Percentiles rank a stretch among this genome's conserved stretches.
Conservation (phyloP, 35 echinoderm and acorn worm genomes). For the Heliocidaris tuberculata region DNA sequence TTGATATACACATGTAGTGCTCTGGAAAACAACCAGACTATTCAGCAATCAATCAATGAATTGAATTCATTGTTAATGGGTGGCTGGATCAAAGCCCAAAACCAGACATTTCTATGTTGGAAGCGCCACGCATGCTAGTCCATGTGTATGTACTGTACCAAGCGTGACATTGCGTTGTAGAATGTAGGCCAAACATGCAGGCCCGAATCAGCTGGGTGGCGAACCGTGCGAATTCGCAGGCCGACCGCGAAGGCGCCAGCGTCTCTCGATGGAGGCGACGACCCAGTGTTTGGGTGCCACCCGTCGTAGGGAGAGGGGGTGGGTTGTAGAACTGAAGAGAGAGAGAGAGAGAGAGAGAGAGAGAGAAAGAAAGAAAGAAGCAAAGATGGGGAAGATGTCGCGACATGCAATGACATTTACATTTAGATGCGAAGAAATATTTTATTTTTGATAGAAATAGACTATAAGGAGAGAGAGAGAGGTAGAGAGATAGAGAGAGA, state of each 20-base stretch:
- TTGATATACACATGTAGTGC: not conserved
- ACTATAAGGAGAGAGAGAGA: too few relatives aligned
- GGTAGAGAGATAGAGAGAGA: too few relatives aligned
- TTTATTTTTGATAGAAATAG: too few relatives aligned
- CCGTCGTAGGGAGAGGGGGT: not conserved
- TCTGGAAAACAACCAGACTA: constrained; percentile 9
- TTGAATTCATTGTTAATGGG: not conserved
- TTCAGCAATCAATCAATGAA: not conserved
- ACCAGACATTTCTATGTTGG: not conserved
- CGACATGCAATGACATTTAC: too few relatives aligned
- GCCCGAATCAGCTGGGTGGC: not conserved
- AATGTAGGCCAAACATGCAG: not conserved
- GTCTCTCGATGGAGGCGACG: not conserved
- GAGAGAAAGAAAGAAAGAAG: not conserved
- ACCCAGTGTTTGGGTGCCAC: not conserved
- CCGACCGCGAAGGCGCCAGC: not conserved
- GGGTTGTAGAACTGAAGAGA: not conserved
- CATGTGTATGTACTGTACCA: not conserved
- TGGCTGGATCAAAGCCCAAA: not conserved
- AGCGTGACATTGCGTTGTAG: not conserved
- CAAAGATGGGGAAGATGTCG: not conserved
- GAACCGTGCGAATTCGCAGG: not conserved
- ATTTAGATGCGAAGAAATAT: too few relatives aligned
- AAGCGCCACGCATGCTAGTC: not conserved
- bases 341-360: not conserved